Percentiles rank a stretch among this genome's conserved stretches.
Conservation (phyloP, 2,113 vertebrate genomes). For the Cariama cristata region DNA sequence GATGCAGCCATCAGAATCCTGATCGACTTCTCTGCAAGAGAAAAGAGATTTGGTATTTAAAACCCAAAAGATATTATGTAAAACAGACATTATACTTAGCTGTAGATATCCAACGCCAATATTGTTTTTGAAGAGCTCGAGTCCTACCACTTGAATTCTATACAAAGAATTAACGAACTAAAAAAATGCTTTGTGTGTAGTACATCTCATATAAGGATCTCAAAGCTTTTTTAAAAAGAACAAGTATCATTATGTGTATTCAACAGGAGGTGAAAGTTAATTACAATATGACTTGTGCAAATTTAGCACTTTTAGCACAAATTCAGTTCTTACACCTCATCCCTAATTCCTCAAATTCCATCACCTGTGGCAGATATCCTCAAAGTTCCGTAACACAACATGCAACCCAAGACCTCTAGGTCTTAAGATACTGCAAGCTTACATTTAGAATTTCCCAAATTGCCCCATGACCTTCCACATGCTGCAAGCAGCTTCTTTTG, state of each 20-base stretch:
- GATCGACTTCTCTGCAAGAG: slow-evolving; percentile 78
- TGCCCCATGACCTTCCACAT: background rate
- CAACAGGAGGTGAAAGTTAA: background rate
- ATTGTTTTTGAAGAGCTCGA: slow-evolving; percentile 8
- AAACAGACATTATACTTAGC: slow-evolving; percentile 19
- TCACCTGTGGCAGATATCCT: background rate
- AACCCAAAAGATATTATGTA: slow-evolving; percentile 11
- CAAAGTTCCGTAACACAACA: background rate
- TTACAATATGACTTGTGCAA: background rate
- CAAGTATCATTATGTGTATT: background rate
- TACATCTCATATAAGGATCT: background rate
- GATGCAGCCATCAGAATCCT: slow-evolving; percentile 78
- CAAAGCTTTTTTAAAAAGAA: background rate
- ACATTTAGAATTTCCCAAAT: background rate
- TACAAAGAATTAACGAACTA: background rate
- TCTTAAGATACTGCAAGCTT: background rate
- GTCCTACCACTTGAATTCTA: background rate
- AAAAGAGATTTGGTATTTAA: slow-evolving; percentile 34
- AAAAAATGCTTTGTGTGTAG: slow-evolving; percentile 18
- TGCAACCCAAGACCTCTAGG: background rate
- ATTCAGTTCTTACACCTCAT: background rate
- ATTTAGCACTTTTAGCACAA: background rate
- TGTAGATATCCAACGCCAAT: background rate
- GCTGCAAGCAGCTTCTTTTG: background rate
- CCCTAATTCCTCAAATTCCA: background rate